Evolutionary conservation across 2,888 invertebrate genomes (phyloP), one percentile per base, ranked within the genome.

Genomic region (Eupithecia insigniata): DNA sequence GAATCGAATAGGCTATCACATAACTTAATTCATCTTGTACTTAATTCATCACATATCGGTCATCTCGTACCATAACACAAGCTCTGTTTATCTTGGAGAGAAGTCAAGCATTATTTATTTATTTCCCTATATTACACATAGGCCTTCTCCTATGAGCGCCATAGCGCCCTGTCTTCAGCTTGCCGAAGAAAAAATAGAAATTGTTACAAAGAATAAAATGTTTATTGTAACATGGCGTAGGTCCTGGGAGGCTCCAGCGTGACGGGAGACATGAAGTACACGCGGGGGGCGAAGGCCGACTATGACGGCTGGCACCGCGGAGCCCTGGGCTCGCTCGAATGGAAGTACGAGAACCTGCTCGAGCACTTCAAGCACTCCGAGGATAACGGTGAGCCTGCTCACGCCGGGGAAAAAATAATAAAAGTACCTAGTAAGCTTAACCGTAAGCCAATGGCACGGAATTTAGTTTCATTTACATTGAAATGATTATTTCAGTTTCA

Each of bases 201-300:
- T 46, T 8, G 46, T 22, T 22, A 51, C 51, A 3, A 51, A 46
- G n/a, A 51, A 22, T 22, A 51, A 22, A 22, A n/a, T 46, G 46
- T 46, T 46, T 12, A 26, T 51, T 26, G 55, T 55, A 26, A 55
- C 22, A 22, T 55, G 55, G 22, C n/a, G 34, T 32, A 62, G 61
- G 93, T 93, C 1, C 83, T 94, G 0, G 94, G 94, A 6, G 94
- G 94, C 0, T 93, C 94, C 61, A 92, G 92, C 39, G 94, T 93
- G 2, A 89, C 85, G 10, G 92, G 91, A 36, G 92, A 93, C 71
- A 93, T 94, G 93, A 94, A 94, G 83, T 94, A 94, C 77, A 91
- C 91, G 1, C 84, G 94, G 76, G 94, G 94, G 0, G 87, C 89
- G 26, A 93, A 91, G 76, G 85, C 84, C 18, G 94, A 94, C 76